These are phyloP conservation scores for Salvelinus sp. DNA, from an alignment of 2,113 vertebrate species.

Conservation along the genomic window DNA sequence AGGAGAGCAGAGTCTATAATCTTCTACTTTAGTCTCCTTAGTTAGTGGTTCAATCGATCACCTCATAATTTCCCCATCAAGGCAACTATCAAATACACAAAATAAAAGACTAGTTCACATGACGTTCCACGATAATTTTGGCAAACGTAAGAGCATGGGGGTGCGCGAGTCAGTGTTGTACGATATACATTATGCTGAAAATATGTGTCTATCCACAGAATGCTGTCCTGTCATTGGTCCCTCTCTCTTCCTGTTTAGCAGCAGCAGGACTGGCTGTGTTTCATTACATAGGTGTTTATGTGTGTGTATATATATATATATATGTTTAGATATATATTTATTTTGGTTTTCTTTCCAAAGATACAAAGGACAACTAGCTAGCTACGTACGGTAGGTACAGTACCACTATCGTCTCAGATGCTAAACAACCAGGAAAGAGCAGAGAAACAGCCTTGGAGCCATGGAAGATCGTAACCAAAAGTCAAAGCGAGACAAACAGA, in stretches of 20 bases:
- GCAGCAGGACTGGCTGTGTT: constrained; percentile 60
- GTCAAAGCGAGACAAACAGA: constrained; percentile 44
- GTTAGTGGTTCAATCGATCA: constrained; percentile 14
- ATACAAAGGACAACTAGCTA: constrained; percentile 66
- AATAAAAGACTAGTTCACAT: constrained; percentile 38
- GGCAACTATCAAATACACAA: constrained; percentile 41
- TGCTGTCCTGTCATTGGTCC: constrained; percentile 54
- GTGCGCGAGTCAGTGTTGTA: constrained; percentile 31
- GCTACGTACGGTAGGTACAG: constrained; percentile 63
- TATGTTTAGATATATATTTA: constrained; percentile 69
- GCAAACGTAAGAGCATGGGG: constrained; percentile 53
- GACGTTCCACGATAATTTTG: constrained; percentile 61
- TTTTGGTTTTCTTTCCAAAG: constrained; percentile 57
- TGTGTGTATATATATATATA: constrained; percentile 39
- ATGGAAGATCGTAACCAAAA: constrained; percentile 65
- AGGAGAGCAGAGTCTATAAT: constrained; percentile 10
- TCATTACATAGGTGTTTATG: background rate
- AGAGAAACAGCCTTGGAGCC: constrained; percentile 70
- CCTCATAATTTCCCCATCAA: constrained; percentile 26
- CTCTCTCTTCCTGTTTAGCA: constrained; percentile 60
- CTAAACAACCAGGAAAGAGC: constrained; percentile 53
- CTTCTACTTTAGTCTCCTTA: constrained; percentile 4
- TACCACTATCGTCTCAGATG: constrained; percentile 69
- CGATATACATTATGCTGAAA: constrained; percentile 37
- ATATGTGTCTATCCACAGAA: constrained; percentile 47